phyloP scores from a whole-genome alignment of 2,797 vertebrate species.

The Dallia pectoralis region DNA sequence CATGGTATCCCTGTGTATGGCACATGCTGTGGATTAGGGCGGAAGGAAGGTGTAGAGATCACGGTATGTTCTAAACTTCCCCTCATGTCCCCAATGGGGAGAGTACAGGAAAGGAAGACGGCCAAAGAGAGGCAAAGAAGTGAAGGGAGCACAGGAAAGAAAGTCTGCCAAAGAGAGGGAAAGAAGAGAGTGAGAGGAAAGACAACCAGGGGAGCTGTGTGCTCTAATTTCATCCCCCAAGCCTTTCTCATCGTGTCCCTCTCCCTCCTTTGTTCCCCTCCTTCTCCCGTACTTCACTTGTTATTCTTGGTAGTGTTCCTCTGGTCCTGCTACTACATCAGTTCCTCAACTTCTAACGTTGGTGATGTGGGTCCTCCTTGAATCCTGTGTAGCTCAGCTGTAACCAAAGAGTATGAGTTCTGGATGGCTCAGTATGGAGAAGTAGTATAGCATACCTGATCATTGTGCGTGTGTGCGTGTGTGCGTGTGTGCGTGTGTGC shows the following conservation, averaged over 20 bases:
- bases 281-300: conserved; percentile 40
- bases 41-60: conserved; percentile 78
- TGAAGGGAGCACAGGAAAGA: conserved; percentile 76
- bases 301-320: conserved; percentile 50
- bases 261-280: conserved; percentile 20
- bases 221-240: conserved; percentile 68
- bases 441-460: background rate
- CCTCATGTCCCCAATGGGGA: conserved; percentile 85
- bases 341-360: conserved; percentile 33
- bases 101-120: conserved; percentile 76
- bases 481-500: conserved; percentile 11
- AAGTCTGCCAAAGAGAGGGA: conserved; percentile 63
- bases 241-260: conserved; percentile 35
- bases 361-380: background rate
- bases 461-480: conserved; percentile 4
- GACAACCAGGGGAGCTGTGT: conserved; percentile 64
- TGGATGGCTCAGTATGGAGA: background rate
- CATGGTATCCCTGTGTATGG: conserved; percentile 63
- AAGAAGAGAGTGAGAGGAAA: conserved; percentile 66
- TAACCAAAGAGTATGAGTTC: background rate
- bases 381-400: conserved; percentile 7
- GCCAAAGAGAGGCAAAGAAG: conserved; percentile 65
- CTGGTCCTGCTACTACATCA: conserved; percentile 41
- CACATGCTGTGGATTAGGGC: conserved; percentile 93
- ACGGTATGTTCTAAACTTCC: conserved; percentile 80